Conservation (phyloP, 1,140 invertebrate species). For the Papilio helenus region DNA sequence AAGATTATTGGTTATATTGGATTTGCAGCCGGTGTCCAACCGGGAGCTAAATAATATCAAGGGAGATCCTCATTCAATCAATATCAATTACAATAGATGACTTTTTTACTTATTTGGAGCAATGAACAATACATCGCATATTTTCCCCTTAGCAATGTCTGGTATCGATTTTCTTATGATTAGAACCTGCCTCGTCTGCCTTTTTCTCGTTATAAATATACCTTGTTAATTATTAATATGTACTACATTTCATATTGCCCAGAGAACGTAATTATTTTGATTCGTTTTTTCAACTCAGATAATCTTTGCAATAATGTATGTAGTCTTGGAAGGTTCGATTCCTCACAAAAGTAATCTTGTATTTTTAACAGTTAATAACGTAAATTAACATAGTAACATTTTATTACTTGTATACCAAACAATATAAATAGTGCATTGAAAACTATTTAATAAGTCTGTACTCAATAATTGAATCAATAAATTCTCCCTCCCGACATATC, state of each 20-base stretch:
- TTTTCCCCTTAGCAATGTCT: conserved; percentile 3
- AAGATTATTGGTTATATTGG: neutral
- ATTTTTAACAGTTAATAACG: neutral
- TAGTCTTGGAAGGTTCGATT: neutral
- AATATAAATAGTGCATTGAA: neutral
- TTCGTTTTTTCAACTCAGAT: neutral
- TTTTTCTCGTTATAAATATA: neutral
- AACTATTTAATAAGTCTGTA: neutral
- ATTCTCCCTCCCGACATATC: neutral
- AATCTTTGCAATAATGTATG: neutral
- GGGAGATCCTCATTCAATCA: neutral
- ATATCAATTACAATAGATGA: neutral
- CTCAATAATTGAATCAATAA: neutral
- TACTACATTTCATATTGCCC: neutral
- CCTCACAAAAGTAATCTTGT: neutral
- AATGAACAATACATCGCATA: neutral
- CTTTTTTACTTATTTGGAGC: neutral
- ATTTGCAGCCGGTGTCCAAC: too few species aligned
- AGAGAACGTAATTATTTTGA: neutral
- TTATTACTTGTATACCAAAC: neutral
- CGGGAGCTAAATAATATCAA: too few species aligned
- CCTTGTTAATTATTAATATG: neutral
- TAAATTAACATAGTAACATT: neutral
- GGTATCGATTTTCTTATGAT: conserved; percentile 1
- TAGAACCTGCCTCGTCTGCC: neutral